A percentile compares a stretch with the other conserved stretches of the same genome.
Evolutionary conservation across 2,797 vertebrate species (phyloP).

Genomic region (Xerus rutilus): DNA sequence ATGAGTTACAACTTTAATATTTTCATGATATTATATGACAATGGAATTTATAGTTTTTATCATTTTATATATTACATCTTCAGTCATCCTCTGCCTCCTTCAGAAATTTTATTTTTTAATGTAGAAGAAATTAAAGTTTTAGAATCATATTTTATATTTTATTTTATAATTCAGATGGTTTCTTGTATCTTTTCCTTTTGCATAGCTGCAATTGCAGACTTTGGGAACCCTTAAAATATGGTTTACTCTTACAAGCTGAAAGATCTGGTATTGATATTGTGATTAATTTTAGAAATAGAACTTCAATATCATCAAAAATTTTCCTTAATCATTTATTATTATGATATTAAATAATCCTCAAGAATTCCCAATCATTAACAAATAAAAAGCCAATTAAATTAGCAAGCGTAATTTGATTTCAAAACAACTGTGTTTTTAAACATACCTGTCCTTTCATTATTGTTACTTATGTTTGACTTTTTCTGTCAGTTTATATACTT

Average conservation of each 20-base stretch:
- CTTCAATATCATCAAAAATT: neutral
- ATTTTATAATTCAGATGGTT: neutral
- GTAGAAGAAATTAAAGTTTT: neutral
- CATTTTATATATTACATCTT: neutral
- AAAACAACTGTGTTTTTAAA: slow-evolving; percentile 59
- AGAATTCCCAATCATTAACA: neutral
- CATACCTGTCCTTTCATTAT: neutral
- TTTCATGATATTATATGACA: slow-evolving; percentile 19
- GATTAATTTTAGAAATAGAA: neutral
- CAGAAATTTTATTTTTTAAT: neutral
- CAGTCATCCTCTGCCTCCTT: neutral
- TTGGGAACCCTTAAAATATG: neutral
- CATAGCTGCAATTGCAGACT: neutral
- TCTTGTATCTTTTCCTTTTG: neutral
- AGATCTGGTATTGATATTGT: neutral
- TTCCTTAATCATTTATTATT: neutral
- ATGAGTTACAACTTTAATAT: neutral
- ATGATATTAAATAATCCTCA: slow-evolving; percentile 13
- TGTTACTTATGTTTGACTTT: slow-evolving; percentile 67
- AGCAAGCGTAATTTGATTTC: slow-evolving; percentile 61
- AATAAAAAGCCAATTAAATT: slow-evolving; percentile 30
- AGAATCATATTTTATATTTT: neutral
- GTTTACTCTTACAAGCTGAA: neutral
- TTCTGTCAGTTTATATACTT: slow-evolving; percentile 73
- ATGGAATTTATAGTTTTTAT: neutral